Percentiles rank a stretch among this genome's conserved stretches.
Evolutionary conservation across 2,113 vertebrate species (phyloP).

Genomic region (Notothenia coriiceps): DNA sequence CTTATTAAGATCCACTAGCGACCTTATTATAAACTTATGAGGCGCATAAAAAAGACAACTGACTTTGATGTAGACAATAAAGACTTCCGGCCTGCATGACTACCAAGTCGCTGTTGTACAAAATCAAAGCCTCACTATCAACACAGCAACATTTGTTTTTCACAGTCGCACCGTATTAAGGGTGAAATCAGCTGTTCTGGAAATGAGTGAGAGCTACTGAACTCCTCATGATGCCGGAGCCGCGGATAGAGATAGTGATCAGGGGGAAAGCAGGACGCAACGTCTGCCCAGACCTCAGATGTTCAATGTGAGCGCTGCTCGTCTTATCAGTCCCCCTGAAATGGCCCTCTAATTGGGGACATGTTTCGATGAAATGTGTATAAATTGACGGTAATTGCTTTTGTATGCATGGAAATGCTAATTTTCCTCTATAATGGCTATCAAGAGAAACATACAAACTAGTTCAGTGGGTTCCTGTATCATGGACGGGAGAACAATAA

Average conservation of each 20-base stretch:
- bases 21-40: slow-evolving; percentile 50
- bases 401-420: slow-evolving; percentile 81
- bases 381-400: slow-evolving; percentile 85
- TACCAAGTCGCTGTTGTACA: slow-evolving; percentile 21
- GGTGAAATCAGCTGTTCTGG: slow-evolving; percentile 78
- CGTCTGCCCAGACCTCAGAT: slow-evolving; percentile 73
- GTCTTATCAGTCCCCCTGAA: slow-evolving; percentile 72
- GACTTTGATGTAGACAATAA: slow-evolving; percentile 53
- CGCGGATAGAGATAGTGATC: slow-evolving; percentile 75
- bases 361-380: slow-evolving; percentile 79
- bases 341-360: slow-evolving; percentile 80
- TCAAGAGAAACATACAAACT: slow-evolving; percentile 77
- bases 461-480: slow-evolving; percentile 70
- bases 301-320: slow-evolving; percentile 66
- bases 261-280: slow-evolving; percentile 45
- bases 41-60: slow-evolving; percentile 30
- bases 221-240: slow-evolving; percentile 38
- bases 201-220: slow-evolving; percentile 68
- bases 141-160: slow-evolving; percentile 64
- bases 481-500: slow-evolving; percentile 71
- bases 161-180: slow-evolving; percentile 65
- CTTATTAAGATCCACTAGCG: slow-evolving; percentile 31
- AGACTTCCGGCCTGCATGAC: slow-evolving; percentile 37
- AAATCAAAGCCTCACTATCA: slow-evolving; percentile 71
- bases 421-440: slow-evolving; percentile 79